Base-by-base conservation (phyloP, 2,797 vertebrate species). In the Hydrocynus forskahlii region DNA sequence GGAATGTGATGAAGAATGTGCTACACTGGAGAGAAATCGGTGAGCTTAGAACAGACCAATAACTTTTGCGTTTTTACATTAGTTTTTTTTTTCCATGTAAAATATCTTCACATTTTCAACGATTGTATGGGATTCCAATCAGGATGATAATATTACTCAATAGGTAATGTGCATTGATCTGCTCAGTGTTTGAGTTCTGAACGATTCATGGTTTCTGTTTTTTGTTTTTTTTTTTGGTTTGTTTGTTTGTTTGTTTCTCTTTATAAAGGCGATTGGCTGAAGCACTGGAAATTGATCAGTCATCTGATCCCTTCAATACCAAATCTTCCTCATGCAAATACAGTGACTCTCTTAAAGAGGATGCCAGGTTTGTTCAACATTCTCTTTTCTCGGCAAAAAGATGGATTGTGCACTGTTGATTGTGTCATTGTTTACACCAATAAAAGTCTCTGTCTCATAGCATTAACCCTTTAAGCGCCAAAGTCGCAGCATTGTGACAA, bases 1-100 rank as follows among this genome's bases (percentile, higher is more conserved):
- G 81, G 96, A 99, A 10, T 99, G 98, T 89, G 97, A 99, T 81
- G 94, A 98, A 78, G 97, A 98, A 68, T 99, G 98, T 80, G 95
- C 97, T 19, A 95, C 95, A 19, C 87, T 98, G 88, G 97, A 99
- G 92, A 96, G 98, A 81, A 99, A 97, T 93, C 95, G 94, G 96
- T 97, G 86, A 87, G 93, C 82, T 16, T 48, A 35, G 23, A 48
- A 48, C 45, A 8, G 45, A 48, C 7, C 45, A 35, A 8, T 48
- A 2, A 3, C 45, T 25, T 35, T 63, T 29, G 23, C 14, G 14
- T 13, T 1, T 21, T 64, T 8, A 55, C 14, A 48, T 7, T 72
- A n/a, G 74, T 59, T 0, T 45, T 45, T 45, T 10, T 7, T 7
- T 45, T 5, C 5, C 7, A 8, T 48, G 45, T 48, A 12, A 48